Evolutionary conservation across 1,140 invertebrate species (phyloP), one percentile per base, ranked within the genome.

Genomic region (Thalassaphorura encarpata): DNA sequence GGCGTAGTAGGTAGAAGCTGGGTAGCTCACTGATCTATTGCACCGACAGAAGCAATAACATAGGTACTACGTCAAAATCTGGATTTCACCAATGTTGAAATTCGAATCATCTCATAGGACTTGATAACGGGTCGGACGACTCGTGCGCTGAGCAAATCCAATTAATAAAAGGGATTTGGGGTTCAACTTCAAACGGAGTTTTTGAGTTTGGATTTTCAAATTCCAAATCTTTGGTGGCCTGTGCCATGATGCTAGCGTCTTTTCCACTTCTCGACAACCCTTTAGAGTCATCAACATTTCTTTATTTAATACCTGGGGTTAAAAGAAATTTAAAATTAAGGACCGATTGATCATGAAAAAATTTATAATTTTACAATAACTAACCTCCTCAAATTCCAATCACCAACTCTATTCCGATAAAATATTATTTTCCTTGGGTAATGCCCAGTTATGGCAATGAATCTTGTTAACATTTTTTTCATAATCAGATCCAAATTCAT

Each of bases 1-100:
- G 24, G 91, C 89, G 72, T 95, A 93, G 71, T 95, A 95, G 0
- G 89, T 92, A 1, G 91, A 90, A 1, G 92, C 85, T 1, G 91
- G 91, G 75, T 94, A 93, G 15, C 87, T 91, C 0, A 96, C 89
- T 2, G 87, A 79, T 51, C 89, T 77, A 48, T 82, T 84, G 69
- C 91, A 96, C 18, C 91, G 78, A 2, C 84, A 78, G 70, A 89
- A 95, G 72, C 91, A 76, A 67, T 95, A 88, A 69, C 91, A 96
- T 19, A 96, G 71, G 67, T 85, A 83, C 72, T 87, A 93, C 0
- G 89, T 86, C 50, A 95, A 67, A 58, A 80, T 72, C 69, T 94
- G 84, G n/a, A 94, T 73, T 52, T 87, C 75, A 69, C 91, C 81
- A 59, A 86, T 79, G 2, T 74, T 70, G 58, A 92, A 76, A 15